These are phyloP conservation scores for Endotricha flammealis DNA, from an alignment of 2,888 invertebrate genomes.

Conservation along the genomic window DNA sequence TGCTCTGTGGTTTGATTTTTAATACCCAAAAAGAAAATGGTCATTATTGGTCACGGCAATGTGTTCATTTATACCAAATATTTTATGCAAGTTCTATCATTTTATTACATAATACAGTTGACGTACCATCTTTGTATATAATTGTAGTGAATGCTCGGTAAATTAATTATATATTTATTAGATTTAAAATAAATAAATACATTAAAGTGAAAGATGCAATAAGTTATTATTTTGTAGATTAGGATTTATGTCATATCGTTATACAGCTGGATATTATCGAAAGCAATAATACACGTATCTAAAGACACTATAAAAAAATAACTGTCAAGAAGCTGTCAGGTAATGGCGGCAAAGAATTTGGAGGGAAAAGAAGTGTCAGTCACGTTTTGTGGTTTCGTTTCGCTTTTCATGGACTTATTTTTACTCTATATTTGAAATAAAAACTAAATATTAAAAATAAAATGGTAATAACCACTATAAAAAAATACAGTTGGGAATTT, in stretches of 20 bases:
- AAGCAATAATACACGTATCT: conserved; percentile 9
- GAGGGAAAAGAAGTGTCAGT: no score
- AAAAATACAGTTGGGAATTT: no score
- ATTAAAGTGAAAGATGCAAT: conserved; percentile 23
- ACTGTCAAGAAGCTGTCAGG: no score
- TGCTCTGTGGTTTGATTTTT: background rate
- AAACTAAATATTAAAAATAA: no score
- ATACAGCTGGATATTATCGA: conserved; percentile 18
- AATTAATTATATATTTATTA: conserved; percentile 32
- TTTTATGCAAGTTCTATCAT: conserved; percentile 47
- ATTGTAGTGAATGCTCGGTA: conserved; percentile 30
- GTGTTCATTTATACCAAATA: conserved; percentile 73
- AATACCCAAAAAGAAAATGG: conserved; percentile 24
- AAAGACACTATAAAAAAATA: no score
- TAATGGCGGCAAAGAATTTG: no score
- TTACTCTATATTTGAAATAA: no score
- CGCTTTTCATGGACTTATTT: no score
- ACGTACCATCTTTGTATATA: conserved; percentile 42
- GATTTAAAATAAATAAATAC: conserved; percentile 23
- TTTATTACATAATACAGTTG: conserved; percentile 39
- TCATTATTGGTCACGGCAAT: conserved; percentile 68
- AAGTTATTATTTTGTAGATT: conserved; percentile 24
- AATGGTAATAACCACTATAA: no score
- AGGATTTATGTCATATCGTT: conserved; percentile 14
- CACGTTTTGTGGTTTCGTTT: no score